These are phyloP conservation scores for Cathartes aura DNA, from an alignment of 2,113 vertebrate species.

Conservation along the genomic window DNA sequence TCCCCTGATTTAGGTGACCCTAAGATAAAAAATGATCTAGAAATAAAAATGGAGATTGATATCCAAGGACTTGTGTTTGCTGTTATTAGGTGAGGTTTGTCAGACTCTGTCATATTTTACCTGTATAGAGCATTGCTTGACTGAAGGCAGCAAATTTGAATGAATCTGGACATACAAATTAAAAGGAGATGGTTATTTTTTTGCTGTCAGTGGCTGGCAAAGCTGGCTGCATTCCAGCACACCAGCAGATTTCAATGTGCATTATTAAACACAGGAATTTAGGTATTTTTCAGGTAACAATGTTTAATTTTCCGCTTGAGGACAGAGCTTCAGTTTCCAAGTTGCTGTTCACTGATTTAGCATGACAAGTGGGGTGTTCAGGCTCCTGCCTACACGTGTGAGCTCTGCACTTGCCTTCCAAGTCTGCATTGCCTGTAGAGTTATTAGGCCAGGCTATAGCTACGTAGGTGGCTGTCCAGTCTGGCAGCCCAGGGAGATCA, in stretches of 20 bases:
- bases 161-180: not conserved
- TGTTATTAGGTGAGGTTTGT: not conserved
- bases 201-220: not conserved
- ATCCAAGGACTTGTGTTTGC: not conserved
- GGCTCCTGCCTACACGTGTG: not conserved
- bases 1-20: not conserved
- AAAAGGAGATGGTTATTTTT: not conserved
- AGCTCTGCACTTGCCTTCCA: not conserved
- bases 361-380: not conserved
- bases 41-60: not conserved
- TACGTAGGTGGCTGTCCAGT: not conserved
- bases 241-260: rapidly evolving
- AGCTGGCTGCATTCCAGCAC: not conserved
- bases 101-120: not conserved
- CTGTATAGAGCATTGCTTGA: not conserved
- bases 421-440: not conserved
- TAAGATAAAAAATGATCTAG: not conserved
- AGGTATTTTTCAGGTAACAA: not conserved
- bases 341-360: not conserved
- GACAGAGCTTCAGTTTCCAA: not conserved
- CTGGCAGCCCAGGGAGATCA: not conserved
- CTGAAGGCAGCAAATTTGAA: not conserved
- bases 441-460: not conserved
- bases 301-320: not conserved
- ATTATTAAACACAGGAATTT: not conserved